These are phyloP conservation scores for Apostichopus leukothele DNA, from an alignment of 53 echinoderm and acorn worm genomes.

Conservation along the genomic window DNA sequence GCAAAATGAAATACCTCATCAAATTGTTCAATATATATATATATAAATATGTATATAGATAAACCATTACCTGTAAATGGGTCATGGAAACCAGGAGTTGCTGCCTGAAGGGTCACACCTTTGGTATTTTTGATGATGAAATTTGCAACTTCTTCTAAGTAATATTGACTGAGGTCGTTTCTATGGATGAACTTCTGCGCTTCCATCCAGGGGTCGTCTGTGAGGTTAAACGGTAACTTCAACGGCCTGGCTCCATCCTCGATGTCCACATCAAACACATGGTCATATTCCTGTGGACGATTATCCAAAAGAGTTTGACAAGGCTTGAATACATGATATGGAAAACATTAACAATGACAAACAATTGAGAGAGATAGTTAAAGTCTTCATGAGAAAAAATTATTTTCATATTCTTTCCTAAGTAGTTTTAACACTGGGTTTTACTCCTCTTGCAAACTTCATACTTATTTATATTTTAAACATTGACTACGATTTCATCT, in stretches of 20 bases:
- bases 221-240: conserved; percentile 85
- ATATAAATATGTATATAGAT: background rate
- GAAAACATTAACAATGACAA: no score
- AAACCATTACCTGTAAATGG: conserved; percentile 79
- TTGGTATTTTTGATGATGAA: conserved; percentile 89
- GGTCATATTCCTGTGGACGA: conserved; percentile 80
- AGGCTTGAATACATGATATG: background rate
- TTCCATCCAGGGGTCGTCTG: conserved; percentile 89
- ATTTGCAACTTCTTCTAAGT: conserved; percentile 88
- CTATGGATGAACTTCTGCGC: conserved; percentile 88
- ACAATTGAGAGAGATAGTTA: no score
- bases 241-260: conserved; percentile 83
- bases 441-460: no score
- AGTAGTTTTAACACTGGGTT: no score
- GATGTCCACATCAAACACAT: conserved; percentile 91
- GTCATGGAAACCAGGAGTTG: conserved; percentile 53
- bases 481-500: no score
- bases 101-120: conserved; percentile 65
- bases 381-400: no score
- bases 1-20: no score
- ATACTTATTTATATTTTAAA: no score
- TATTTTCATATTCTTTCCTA: background rate
- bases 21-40: background rate
- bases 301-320: background rate
- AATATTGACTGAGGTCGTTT: conserved; percentile 81